A percentile compares a stretch with the other conserved stretches of the same genome.
These are phyloP conservation scores for Sisyra nigra DNA, from an alignment of 2,888 invertebrate genomes.

Conservation along the genomic window DNA sequence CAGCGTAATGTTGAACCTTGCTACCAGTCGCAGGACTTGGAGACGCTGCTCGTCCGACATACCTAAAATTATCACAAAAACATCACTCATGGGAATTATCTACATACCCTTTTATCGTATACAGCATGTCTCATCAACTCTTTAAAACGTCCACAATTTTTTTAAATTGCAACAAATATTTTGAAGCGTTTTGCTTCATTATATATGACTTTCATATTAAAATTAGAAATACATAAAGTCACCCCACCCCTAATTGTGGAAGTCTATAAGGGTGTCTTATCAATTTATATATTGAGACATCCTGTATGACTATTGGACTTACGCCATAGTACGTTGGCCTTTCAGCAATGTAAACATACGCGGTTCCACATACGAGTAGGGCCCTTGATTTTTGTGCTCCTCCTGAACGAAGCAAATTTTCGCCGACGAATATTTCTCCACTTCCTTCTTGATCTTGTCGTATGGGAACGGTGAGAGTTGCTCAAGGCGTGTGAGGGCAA, in stretches of 20 bases:
- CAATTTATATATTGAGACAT: too few relatives aligned
- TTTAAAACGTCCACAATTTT: too few relatives aligned
- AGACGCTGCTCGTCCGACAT: constrained; percentile 80
- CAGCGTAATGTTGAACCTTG: constrained; percentile 85
- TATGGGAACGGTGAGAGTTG: constrained; percentile 92
- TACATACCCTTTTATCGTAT: too few relatives aligned
- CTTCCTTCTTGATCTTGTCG: constrained; percentile 71
- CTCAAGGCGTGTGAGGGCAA: constrained; percentile 79
- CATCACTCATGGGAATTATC: too few relatives aligned
- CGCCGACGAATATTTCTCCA: constrained; percentile 70
- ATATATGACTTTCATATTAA: constrained; percentile 3
- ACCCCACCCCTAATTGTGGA: too few relatives aligned
- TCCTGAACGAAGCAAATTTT: constrained; percentile 80
- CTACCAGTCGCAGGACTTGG: constrained; percentile 97
- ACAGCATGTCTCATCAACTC: too few relatives aligned
- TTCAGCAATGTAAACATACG: constrained; percentile 69
- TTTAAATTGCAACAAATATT: too few relatives aligned
- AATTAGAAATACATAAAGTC: too few relatives aligned
- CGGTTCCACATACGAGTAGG: constrained; percentile 81
- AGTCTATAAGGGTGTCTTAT: too few relatives aligned
- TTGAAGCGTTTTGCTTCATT: constrained; percentile 5
- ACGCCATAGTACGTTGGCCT: constrained; percentile 57
- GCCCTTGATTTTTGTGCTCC: constrained; percentile 89
- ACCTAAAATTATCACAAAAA: constrained; percentile 59
- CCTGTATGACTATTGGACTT: too few relatives aligned